Percentiles rank a stretch among this genome's conserved stretches.
phyloP scores from a whole-genome alignment of 2,888 invertebrate genomes.

The Uloborus plumipes region DNA sequence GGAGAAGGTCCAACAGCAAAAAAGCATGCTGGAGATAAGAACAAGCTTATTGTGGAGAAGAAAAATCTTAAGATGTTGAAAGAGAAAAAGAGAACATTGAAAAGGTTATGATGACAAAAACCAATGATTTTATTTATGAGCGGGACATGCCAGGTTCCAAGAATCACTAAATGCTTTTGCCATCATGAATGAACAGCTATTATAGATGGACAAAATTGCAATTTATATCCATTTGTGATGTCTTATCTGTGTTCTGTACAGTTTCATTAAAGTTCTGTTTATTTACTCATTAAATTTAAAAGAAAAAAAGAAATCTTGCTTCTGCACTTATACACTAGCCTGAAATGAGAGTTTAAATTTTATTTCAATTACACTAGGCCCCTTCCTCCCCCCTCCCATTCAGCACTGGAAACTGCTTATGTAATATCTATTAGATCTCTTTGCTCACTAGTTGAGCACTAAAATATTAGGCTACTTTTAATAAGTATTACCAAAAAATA shows the following conservation, averaged over 20 bases:
- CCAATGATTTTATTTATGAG: conserved; percentile 32
- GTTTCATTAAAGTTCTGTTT: conserved; percentile 57
- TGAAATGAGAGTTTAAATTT: too few relatives aligned
- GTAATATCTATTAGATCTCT: too few relatives aligned
- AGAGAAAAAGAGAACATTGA: conserved; percentile 87
- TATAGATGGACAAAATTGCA: conserved; percentile 40
- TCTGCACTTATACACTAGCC: too few relatives aligned
- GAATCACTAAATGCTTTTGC: conserved; percentile 38
- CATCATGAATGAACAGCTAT: conserved; percentile 38
- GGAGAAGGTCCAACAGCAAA: conserved; percentile 82
- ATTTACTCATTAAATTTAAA: conserved; percentile 22
- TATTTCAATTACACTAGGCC: too few relatives aligned
- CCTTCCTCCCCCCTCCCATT: too few relatives aligned
- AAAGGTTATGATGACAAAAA: conserved; percentile 80
- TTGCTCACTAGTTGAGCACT: too few relatives aligned
- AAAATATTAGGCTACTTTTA: too few relatives aligned
- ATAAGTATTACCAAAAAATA: too few relatives aligned
- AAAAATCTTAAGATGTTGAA: conserved; percentile 78
- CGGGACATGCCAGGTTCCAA: conserved; percentile 30
- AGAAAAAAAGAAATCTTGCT: neutral
- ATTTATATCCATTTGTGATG: conserved; percentile 59
- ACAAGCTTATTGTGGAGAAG: conserved; percentile 78
- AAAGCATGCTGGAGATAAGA: conserved; percentile 84
- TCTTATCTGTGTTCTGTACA: conserved; percentile 55
- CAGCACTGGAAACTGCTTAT: too few relatives aligned